Evolutionary conservation across 2,797 vertebrate genomes (phyloP).

Genomic region (Myripristis jacobus): DNA sequence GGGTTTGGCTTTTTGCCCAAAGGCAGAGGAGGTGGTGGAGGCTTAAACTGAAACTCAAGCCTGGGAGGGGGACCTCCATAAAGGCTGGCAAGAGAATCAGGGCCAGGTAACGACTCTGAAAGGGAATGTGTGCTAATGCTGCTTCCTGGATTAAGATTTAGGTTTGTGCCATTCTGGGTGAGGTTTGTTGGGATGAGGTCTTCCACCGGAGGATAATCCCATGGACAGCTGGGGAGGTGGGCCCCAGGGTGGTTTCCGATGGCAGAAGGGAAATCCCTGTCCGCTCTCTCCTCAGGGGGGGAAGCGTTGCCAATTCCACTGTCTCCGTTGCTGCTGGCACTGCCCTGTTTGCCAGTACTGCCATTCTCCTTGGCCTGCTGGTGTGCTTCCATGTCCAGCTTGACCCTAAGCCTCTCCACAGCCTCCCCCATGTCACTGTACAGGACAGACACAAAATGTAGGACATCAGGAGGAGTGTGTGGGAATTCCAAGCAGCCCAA

Average conservation of each 20-base stretch:
- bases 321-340: slow-evolving; percentile 93
- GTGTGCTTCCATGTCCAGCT: slow-evolving; percentile 89
- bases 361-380: slow-evolving; percentile 85
- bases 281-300: slow-evolving; percentile 88
- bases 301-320: slow-evolving; percentile 94
- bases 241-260: slow-evolving; percentile 82
- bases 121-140: slow-evolving; percentile 71
- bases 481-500: slow-evolving; percentile 94
- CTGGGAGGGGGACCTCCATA: slow-evolving; percentile 84
- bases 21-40: slow-evolving; percentile 81
- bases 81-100: slow-evolving; percentile 80
- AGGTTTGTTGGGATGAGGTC: slow-evolving; percentile 68
- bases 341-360: slow-evolving; percentile 87
- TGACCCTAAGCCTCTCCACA: slow-evolving; percentile 90
- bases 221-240: slow-evolving; percentile 84
- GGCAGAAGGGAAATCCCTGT: slow-evolving; percentile 89
- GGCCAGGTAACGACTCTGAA: slow-evolving; percentile 84
- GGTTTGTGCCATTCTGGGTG: slow-evolving; percentile 82
- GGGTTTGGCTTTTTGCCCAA: slow-evolving; percentile 75
- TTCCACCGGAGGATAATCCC: slow-evolving; percentile 82
- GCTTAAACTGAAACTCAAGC: slow-evolving; percentile 84
- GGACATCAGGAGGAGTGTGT: slow-evolving; percentile 89
- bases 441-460: slow-evolving; percentile 94
- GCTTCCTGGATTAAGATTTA: slow-evolving; percentile 56
- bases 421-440: slow-evolving; percentile 93